Percentiles rank a stretch among this genome's conserved stretches.
Evolutionary conservation across 2,888 invertebrate species (phyloP).

Genomic region (Drosophila ezoana): DNA sequence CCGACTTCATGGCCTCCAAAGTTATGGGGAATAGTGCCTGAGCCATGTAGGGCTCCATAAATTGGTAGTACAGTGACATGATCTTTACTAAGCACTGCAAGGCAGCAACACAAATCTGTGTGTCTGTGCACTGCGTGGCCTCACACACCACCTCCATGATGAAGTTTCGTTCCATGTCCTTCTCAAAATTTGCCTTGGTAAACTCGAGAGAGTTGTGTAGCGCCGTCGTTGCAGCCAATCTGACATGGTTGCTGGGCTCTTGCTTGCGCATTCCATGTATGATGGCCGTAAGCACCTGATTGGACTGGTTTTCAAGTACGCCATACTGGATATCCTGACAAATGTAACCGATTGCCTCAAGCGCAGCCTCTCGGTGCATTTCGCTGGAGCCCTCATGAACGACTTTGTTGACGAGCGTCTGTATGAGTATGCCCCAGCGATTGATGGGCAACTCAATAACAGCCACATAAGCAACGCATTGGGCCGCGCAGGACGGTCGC

Average conservation of each 20-base stretch:
- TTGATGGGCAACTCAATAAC: constrained; percentile 97
- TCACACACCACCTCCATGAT: constrained; percentile 99
- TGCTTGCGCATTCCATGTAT: constrained; percentile 99
- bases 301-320: constrained; percentile 95
- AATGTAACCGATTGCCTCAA: constrained; percentile 95
- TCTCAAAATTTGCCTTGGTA: constrained; percentile 99
- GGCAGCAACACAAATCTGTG: constrained; percentile 97
- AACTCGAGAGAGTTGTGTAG: constrained; percentile 99
- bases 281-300: constrained; percentile 98
- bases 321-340: constrained; percentile 99
- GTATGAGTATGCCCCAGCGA: constrained; percentile 96
- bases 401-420: constrained; percentile 95
- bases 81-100: constrained; percentile 99
- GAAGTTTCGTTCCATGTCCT: constrained; percentile 98
- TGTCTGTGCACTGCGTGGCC: constrained; percentile 97
- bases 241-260: constrained; percentile 96
- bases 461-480: constrained; percentile 99
- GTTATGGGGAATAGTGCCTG: constrained; percentile 99
- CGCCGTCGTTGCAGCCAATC: constrained; percentile 98
- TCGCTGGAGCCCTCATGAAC: constrained; percentile 94
- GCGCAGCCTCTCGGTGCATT: constrained; percentile 97
- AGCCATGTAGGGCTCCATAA: constrained; percentile 99
- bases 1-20: constrained; percentile 98
- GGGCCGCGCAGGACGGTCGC: constrained; percentile 98
- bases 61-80: constrained; percentile 98